Conservation (phyloP, 2,113 vertebrate genomes). For the Ceratotherium simum region DNA sequence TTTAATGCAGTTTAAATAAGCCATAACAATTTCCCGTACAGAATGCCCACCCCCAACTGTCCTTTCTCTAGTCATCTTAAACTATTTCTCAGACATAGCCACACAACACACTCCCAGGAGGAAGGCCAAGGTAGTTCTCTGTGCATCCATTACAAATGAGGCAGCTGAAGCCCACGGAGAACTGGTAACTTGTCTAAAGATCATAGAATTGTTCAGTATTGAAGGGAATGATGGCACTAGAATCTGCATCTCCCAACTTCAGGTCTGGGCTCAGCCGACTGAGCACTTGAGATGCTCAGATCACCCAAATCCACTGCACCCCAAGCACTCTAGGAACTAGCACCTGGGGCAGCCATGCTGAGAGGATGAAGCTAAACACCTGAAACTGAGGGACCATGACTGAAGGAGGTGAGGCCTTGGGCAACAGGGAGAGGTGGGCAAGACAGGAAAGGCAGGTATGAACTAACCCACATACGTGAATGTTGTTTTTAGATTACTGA, state of each 20-base stretch:
- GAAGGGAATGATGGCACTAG: background rate
- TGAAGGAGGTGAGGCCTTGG: background rate
- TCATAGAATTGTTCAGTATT: background rate
- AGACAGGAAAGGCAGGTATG: background rate
- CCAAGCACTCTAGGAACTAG: background rate
- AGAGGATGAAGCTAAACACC: background rate
- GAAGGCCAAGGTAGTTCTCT: background rate
- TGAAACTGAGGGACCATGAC: background rate
- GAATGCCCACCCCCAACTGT: background rate
- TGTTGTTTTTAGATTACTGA: no score
- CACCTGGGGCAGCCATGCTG: background rate
- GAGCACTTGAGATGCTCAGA: background rate
- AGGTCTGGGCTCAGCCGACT: background rate
- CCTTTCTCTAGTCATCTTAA: slow-evolving; percentile 14
- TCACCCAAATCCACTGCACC: background rate
- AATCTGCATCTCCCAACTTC: background rate
- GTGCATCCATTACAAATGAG: background rate
- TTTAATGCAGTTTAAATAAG: slow-evolving; percentile 51
- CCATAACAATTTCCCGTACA: background rate
- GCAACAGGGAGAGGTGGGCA: background rate
- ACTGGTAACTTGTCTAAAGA: background rate
- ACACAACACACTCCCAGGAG: background rate
- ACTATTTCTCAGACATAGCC: background rate
- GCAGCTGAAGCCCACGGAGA: background rate
- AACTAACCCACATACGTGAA: accelerated